Evolutionary conservation across 2,113 vertebrate species (phyloP), one percentile per base, ranked within the genome.

Genomic region (Festucalex cinctus): DNA sequence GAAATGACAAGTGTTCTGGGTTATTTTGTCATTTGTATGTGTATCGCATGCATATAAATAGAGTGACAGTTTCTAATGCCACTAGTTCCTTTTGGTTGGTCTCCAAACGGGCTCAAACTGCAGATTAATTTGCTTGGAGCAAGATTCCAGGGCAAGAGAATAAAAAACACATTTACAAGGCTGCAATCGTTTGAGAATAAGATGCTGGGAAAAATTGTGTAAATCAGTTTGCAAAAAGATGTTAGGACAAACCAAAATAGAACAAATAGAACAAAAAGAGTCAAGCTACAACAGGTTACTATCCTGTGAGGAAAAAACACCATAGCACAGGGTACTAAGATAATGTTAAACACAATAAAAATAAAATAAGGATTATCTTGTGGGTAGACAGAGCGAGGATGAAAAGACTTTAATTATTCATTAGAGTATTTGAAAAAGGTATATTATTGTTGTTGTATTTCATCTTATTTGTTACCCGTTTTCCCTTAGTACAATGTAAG

Each of bases 121-220:
- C 54, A 62, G 24, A 76, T 62, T 24, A 43, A 36, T 56, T 65
- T 75, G 48, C 22, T 60, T 41, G 51, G 22, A 59, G 49, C 54
- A 70, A 43, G 32, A n/a, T 70, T 71, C 46, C 57, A 63, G 56
- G 5, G 54, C 22, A 49, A 10, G 14, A 69, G 39, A 70, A 57
- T 60, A 66, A 8, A 74, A 69, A 73, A 67, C 57, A 43, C 51
- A 75, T 73, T 75, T 69, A 41, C 35, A 77, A 66, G 57, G 28
- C 32, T 57, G 16, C 64, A 62, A 66, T 61, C 24, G 69, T 74
- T 68, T 51, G 49, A 68, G 36, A 70, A 62, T 16, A 24, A 26
- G 69, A 37, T 67, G 44, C 32, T 64, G 57, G 44, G 48, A 32
- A 13, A 26, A 44, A 75, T 61, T 58, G 49, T 66, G 26, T 65